Conservation (phyloP, 2,888 invertebrate species). For the Nipponacmea schrenckii region DNA sequence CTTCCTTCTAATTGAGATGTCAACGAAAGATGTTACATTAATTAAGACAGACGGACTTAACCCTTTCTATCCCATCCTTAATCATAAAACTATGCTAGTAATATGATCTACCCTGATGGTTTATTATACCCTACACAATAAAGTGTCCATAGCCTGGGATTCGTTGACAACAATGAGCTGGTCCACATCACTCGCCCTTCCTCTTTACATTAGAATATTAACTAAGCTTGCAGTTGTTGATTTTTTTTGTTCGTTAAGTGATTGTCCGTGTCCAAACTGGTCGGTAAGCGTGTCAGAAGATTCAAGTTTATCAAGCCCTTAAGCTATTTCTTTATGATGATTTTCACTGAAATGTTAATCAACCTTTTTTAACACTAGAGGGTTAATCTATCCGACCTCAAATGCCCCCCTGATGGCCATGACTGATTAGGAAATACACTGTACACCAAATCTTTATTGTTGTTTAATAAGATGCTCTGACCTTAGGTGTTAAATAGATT, state of each 20-base stretch:
- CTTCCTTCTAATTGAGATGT: not conserved
- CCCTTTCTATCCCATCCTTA: not conserved
- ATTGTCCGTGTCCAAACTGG: not conserved
- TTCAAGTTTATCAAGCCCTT: not conserved
- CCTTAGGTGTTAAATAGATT: not conserved
- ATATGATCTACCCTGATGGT: not conserved
- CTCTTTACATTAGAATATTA: constrained; percentile 7
- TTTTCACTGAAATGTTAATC: not conserved
- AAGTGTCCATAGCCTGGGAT: not conserved
- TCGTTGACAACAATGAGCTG: not conserved
- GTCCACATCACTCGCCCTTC: not conserved
- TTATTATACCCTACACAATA: not conserved
- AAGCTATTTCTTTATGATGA: constrained; percentile 6
- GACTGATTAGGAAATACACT: not conserved
- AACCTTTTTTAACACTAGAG: not conserved
- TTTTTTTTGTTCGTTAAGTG: not conserved
- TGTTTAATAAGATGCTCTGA: constrained; percentile 4
- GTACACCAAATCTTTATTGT: not conserved
- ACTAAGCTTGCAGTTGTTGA: not conserved
- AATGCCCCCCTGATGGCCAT: not conserved
- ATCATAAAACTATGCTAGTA: not conserved
- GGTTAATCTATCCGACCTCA: constrained; percentile 1
- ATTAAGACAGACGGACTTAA: constrained; percentile 2
- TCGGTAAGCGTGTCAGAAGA: not conserved
- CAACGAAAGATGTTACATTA: constrained; percentile 1